Percentiles rank a stretch among this genome's conserved stretches.
These are phyloP conservation scores for Ganaspis brasiliensis DNA, from an alignment of 2,888 invertebrate species.

Conservation along the genomic window DNA sequence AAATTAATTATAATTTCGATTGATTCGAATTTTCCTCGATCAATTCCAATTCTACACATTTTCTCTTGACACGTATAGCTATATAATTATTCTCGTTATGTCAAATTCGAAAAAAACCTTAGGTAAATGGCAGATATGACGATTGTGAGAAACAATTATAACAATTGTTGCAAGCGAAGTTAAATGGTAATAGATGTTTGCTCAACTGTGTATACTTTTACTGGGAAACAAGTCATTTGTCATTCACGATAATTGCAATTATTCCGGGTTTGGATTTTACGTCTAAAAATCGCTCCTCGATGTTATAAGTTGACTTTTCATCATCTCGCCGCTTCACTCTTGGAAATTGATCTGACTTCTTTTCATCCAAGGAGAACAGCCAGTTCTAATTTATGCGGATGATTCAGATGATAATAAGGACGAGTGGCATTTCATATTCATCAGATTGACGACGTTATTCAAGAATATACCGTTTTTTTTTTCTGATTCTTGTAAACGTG, in stretches of 20 bases:
- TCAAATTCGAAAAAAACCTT: too few species aligned
- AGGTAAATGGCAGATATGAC: too few species aligned
- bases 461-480: slow-evolving; percentile 15
- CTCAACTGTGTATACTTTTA: background rate
- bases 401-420: slow-evolving; percentile 34
- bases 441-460: background rate
- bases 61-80: too few species aligned
- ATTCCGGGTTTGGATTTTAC: background rate
- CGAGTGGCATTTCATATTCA: slow-evolving; percentile 27
- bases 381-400: slow-evolving; percentile 38
- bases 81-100: too few species aligned
- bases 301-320: slow-evolving; percentile 1
- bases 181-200: background rate
- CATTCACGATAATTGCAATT: slow-evolving; percentile 15
- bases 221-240: background rate
- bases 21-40: too few species aligned
- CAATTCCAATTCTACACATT: too few species aligned
- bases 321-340: background rate
- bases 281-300: background rate
- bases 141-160: background rate
- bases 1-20: too few species aligned
- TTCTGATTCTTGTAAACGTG: background rate
- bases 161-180: background rate
- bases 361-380: slow-evolving; percentile 6
- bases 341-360: slow-evolving; percentile 7